phyloP scores from a whole-genome alignment of 2,888 invertebrate species.

The Latrodectus elegans region DNA sequence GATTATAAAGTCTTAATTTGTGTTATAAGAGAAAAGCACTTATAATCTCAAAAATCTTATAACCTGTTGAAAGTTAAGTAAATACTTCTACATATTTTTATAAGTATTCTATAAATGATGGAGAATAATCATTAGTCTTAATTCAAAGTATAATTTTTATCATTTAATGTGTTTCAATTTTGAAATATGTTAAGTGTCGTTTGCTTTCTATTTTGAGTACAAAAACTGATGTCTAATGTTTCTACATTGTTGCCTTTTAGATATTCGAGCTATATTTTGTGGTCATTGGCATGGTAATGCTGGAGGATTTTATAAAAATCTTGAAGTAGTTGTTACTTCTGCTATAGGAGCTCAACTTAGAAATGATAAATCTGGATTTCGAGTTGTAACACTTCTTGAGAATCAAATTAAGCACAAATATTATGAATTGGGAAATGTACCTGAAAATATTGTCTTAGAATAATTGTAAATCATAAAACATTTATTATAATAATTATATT shows the following conservation, averaged over 20 bases:
- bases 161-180: too few species aligned
- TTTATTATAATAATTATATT: neutral
- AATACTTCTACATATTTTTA: too few species aligned
- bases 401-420: conserved; percentile 75
- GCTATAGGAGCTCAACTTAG: conserved; percentile 76
- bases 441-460: conserved; percentile 49
- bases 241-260: conserved; percentile 71
- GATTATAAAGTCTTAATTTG: too few species aligned
- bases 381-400: conserved; percentile 76
- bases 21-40: too few species aligned
- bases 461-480: neutral
- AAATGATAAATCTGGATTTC: conserved; percentile 74
- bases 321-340: conserved; percentile 77
- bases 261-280: conserved; percentile 76
- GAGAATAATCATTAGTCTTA: too few species aligned
- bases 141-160: too few species aligned
- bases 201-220: too few species aligned
- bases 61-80: too few species aligned
- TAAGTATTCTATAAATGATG: too few species aligned
- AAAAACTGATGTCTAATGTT: too few species aligned
- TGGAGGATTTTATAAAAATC: conserved; percentile 75
- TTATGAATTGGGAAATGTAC: conserved; percentile 73
- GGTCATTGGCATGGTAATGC: conserved; percentile 78
- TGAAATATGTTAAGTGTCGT: too few species aligned
- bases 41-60: too few species aligned